A percentile compares a stretch with the other conserved stretches of the same genome.
Evolutionary conservation across 2,888 invertebrate genomes (phyloP).

Genomic region (Esperia sulphurella): DNA sequence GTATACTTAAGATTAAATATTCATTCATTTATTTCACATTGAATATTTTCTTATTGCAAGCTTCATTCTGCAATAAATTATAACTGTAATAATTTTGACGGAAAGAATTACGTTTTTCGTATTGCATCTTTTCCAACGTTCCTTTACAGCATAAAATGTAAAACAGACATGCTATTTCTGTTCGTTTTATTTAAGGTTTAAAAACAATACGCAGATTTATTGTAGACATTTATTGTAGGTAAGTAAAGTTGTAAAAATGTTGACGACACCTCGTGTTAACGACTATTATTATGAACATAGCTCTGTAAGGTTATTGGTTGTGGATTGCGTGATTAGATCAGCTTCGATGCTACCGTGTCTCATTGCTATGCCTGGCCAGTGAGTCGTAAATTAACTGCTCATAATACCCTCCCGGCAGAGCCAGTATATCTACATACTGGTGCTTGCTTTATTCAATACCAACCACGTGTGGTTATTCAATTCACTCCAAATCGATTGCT

Average conservation of each 20-base stretch:
- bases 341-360: slow-evolving; percentile 33
- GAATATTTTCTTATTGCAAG: no score
- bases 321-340: slow-evolving; percentile 37
- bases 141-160: no score
- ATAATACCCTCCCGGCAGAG: slow-evolving; percentile 30
- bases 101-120: no score
- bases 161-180: no score
- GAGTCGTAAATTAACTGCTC: slow-evolving; percentile 51
- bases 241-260: background rate
- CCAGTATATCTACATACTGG: slow-evolving; percentile 30
- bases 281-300: slow-evolving; percentile 24
- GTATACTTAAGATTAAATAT: no score
- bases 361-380: slow-evolving; percentile 51
- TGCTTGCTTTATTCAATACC: slow-evolving; percentile 27
- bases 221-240: no score
- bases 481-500: slow-evolving; percentile 17
- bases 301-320: slow-evolving; percentile 34
- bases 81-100: no score
- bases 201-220: no score
- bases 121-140: no score
- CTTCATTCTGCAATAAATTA: no score
- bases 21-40: no score
- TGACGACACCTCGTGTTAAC: slow-evolving; percentile 23
- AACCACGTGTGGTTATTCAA: slow-evolving; percentile 20
- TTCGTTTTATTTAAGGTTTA: no score